Conservation (phyloP, 2,888 invertebrate genomes). For the Clepsis dumicolana region DNA sequence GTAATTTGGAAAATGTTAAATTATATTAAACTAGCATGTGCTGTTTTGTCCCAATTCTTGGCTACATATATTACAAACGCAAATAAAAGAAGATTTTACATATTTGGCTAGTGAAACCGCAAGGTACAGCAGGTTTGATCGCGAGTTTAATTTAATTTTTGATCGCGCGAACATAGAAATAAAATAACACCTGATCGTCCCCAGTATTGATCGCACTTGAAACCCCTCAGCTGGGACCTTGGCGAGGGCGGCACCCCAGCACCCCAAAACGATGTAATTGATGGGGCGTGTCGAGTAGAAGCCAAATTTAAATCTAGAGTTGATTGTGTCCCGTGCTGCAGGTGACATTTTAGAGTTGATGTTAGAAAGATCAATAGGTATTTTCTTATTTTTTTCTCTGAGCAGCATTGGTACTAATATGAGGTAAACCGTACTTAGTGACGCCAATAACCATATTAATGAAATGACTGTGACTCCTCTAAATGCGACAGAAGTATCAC, state of each 20-base stretch:
- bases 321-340: conserved; percentile 7
- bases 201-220: conserved; percentile 49
- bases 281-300: conserved; percentile 28
- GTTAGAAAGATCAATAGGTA: not conserved
- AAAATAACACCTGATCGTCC: conserved; percentile 38
- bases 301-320: conserved; percentile 4
- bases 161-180: not conserved
- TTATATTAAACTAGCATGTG: not conserved
- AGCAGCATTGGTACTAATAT: too few relatives aligned
- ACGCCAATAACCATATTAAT: too few relatives aligned
- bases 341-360: conserved; percentile 10
- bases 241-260: conserved; percentile 55
- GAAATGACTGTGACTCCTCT: too few relatives aligned
- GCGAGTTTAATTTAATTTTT: not conserved
- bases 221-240: conserved; percentile 54
- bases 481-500: too few relatives aligned
- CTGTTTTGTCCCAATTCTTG: too few relatives aligned
- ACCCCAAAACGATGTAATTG: conserved; percentile 46
- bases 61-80: too few relatives aligned
- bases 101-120: too few relatives aligned
- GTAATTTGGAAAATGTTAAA: not conserved
- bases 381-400: too few relatives aligned
- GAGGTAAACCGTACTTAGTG: too few relatives aligned
- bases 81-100: too few relatives aligned
- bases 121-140: not conserved